Evolutionary conservation across 2,113 vertebrate species (phyloP), one percentile per base, ranked within the genome.

Genomic region (Neomonachus schauinslandi): DNA sequence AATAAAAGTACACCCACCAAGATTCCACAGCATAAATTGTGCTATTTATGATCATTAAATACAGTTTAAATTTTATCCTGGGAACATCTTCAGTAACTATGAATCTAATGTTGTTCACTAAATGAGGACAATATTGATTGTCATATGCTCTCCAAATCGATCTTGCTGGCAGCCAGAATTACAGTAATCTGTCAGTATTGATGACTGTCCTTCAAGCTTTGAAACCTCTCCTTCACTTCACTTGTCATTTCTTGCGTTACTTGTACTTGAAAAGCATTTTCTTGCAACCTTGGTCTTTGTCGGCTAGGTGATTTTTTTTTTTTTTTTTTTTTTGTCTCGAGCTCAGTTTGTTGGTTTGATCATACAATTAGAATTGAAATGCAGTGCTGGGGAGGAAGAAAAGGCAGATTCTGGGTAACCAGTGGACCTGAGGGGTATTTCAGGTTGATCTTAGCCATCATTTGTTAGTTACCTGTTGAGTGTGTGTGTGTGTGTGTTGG

Each of bases 111-210:
- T 97, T 98, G 98, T 98, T 99, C 99, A 97, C 98, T 99, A 99
- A 99, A 99, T 99, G 99, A 99, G 99, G 98, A 99, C 98, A 98
- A 98, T 99, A 99, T 99, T 99, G 99, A 99, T 99, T 99, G 99
- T 99, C 99, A 99, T 99, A 99, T 99, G 99, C 99, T 99, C 99
- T 99, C 98, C 99, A 99, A 99, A 99, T 99, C 99, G 99, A 99
- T 99, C 99, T 98, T 99, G 99, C 99, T 99, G 99, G 99, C 99
- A 99, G 99, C 99, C 99, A 99, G 99, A 99, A 99, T 99, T 99
- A 99, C 99, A 99, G 99, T 99, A 99, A 99, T 99, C 99, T 99
- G 99, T 99, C 99, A 99, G 99, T 99, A 99, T 99, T 99, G 99
- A 99, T 99, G 99, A 98, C 99, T 99, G 98, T 99, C 99, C 99